phyloP scores from a whole-genome alignment of 2,888 invertebrate genomes.

The Epistrophella euchroma region DNA sequence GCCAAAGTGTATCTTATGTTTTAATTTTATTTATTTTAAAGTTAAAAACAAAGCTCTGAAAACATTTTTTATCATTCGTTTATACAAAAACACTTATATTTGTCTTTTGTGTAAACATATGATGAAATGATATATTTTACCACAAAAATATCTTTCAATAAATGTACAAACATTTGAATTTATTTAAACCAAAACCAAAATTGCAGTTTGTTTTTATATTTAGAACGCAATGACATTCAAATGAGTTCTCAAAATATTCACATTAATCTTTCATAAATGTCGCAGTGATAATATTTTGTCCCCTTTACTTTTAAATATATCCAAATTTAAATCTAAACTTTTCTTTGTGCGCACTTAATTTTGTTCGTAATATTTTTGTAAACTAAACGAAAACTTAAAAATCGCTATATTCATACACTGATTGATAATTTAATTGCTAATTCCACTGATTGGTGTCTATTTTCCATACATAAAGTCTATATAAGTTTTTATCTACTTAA shows the following conservation, averaged over 20 bases:
- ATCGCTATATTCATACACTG: neutral
- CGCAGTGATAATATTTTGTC: constrained; percentile 1
- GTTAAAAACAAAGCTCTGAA: neutral
- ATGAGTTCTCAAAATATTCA: neutral
- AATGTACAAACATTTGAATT: neutral
- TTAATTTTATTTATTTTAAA: neutral
- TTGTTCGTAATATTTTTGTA: neutral
- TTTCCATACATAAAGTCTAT: neutral
- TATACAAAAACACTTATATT: neutral
- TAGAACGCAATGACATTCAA: neutral
- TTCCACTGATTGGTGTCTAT: neutral
- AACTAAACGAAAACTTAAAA: neutral
- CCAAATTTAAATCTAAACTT: neutral
- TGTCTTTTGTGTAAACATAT: neutral
- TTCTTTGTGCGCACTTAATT: neutral
- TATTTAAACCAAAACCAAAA: neutral
- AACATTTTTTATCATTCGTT: neutral
- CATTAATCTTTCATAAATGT: constrained; percentile 11
- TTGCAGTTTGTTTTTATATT: neutral
- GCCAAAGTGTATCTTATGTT: neutral
- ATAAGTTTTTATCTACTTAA: neutral
- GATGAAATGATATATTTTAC: neutral
- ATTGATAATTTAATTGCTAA: neutral
- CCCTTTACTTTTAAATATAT: neutral
- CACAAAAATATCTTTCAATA: neutral